Evolutionary conservation across 35 echinoderm and acorn worm species (phyloP).

Genomic region (Lytechinus variegatus): DNA sequence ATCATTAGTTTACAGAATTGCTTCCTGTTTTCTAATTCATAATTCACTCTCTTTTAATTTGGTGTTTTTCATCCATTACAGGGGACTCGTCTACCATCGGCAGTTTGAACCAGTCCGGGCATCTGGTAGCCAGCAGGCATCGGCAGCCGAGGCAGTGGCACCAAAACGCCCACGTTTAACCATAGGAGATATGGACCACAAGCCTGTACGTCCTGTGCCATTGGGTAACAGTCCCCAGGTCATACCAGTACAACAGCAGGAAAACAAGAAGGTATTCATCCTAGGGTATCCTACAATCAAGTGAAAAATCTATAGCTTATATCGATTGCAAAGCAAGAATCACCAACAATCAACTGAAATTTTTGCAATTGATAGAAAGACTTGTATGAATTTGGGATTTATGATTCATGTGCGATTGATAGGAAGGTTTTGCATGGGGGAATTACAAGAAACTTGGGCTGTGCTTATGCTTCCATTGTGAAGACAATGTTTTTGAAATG

Average conservation of each 20-base stretch:
- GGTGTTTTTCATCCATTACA: background rate
- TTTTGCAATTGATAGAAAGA: no score
- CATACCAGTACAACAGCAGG: conserved; percentile 51
- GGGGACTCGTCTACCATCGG: conserved; percentile 51
- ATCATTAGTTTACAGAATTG: background rate
- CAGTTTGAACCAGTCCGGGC: conserved; percentile 67
- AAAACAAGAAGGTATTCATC: conserved; percentile 67
- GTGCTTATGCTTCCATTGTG: no score
- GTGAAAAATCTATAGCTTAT: no score
- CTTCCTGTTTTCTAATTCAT: background rate
- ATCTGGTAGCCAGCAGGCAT: conserved; percentile 50
- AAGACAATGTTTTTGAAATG: no score
- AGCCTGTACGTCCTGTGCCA: conserved; percentile 60
- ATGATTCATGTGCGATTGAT: no score
- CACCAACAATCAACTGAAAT: no score
- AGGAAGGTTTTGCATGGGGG: no score
- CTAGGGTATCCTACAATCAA: background rate
- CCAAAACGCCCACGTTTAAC: conserved; percentile 72
- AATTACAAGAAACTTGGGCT: no score
- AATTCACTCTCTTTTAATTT: background rate
- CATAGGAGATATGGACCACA: conserved; percentile 62
- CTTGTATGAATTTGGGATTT: no score
- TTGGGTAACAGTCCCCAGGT: conserved; percentile 48
- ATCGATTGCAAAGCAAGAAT: no score
- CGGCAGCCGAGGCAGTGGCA: conserved; percentile 32